These are phyloP conservation scores for Plecturocebus donacophilus DNA, from an alignment of 2,113 vertebrate species.

Conservation along the genomic window DNA sequence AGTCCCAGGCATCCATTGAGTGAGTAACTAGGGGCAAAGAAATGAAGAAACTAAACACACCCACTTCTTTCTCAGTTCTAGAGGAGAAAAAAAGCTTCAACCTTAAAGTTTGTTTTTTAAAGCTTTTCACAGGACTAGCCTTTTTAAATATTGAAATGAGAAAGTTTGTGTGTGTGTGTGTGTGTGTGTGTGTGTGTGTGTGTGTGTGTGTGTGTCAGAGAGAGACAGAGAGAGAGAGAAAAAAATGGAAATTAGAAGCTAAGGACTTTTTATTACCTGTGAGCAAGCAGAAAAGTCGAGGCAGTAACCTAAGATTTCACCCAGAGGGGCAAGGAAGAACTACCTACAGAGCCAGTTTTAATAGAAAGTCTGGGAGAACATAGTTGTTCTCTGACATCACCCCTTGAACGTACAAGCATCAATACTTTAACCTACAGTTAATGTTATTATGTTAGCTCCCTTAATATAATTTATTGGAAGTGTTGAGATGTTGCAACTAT, in stretches of 20 bases:
- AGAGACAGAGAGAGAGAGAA: too few relatives aligned
- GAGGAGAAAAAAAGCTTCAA: background rate
- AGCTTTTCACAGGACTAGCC: background rate
- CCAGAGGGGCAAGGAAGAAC: background rate
- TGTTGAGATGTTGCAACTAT: background rate
- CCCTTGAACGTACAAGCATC: background rate
- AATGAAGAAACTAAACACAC: background rate
- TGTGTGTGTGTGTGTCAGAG: too few relatives aligned
- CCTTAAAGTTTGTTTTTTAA: background rate
- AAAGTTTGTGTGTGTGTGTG: background rate
- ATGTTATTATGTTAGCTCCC: background rate
- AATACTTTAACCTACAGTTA: background rate
- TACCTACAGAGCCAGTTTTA: background rate
- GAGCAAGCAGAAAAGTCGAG: background rate
- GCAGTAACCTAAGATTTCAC: background rate
- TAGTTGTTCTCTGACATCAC: background rate
- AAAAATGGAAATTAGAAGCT: background rate
- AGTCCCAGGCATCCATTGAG: background rate
- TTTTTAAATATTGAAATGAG: background rate
- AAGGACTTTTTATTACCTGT: background rate
- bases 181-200: too few relatives aligned
- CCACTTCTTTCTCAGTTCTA: background rate
- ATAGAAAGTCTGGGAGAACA: background rate
- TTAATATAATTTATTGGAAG: slow-evolving; percentile 14
- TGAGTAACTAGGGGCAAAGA: background rate